A percentile compares a stretch with the other conserved stretches of the same genome.
phyloP scores from a whole-genome alignment of 2,888 invertebrate genomes.

The Chrysina gloriosa region DNA sequence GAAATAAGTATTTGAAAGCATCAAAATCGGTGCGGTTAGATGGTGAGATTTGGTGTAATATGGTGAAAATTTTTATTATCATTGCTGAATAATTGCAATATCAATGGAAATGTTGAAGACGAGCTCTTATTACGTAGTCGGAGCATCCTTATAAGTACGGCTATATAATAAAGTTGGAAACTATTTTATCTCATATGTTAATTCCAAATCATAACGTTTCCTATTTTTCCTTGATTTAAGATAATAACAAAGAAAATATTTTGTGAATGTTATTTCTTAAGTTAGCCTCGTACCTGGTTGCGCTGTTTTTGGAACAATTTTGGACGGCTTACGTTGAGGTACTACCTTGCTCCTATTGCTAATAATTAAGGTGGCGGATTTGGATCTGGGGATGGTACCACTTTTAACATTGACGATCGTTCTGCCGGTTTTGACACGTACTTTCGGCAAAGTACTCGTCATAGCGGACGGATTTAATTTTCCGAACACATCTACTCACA shows the following conservation, averaged over 20 bases:
- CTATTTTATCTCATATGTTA: too few relatives aligned
- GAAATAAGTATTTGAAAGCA: too few relatives aligned
- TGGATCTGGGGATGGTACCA: constrained; percentile 48
- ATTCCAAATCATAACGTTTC: too few relatives aligned
- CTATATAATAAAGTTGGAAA: too few relatives aligned
- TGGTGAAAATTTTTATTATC: too few relatives aligned
- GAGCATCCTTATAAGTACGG: too few relatives aligned
- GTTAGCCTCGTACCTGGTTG: constrained; percentile 12
- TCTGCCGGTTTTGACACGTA: constrained; percentile 60
- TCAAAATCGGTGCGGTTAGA: too few relatives aligned
- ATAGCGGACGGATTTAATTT: constrained; percentile 16
- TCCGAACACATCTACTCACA: constrained; percentile 23
- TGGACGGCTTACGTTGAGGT: constrained; percentile 53
- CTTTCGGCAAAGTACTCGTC: constrained; percentile 56
- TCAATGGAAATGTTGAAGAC: too few relatives aligned
- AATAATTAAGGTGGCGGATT: constrained; percentile 50
- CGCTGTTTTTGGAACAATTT: constrained; percentile 43
- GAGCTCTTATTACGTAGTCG: too few relatives aligned
- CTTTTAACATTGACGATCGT: constrained; percentile 54
- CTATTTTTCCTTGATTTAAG: too few relatives aligned
- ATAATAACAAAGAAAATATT: neutral
- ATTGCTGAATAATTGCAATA: too few relatives aligned
- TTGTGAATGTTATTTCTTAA: neutral
- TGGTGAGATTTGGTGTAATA: too few relatives aligned
- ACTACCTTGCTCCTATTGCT: constrained; percentile 65